Percentiles rank a stretch among this genome's conserved stretches.
These are phyloP conservation scores for Portevinia maculata DNA, from an alignment of 2,888 invertebrate genomes.

Conservation along the genomic window DNA sequence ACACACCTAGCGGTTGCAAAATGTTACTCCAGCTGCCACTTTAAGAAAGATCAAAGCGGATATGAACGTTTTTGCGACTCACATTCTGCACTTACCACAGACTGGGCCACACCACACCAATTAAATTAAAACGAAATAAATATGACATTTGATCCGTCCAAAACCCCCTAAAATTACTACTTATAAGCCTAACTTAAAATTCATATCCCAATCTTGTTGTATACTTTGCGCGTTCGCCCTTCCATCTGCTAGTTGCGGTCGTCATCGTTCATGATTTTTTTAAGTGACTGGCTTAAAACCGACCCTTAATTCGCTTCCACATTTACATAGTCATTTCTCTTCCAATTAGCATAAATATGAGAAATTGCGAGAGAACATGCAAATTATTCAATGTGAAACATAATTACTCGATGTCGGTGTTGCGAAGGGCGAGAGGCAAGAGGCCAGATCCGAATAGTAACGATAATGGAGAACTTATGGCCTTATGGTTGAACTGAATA, in stretches of 20 bases:
- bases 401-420: constrained; percentile 59
- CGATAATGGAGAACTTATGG: no score
- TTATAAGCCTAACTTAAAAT: neutral
- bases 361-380: constrained; percentile 68
- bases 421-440: neutral
- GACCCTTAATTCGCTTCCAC: constrained; percentile 59
- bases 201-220: neutral
- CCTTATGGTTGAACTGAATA: neutral
- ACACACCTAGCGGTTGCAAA: no score
- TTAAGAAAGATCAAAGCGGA: no score
- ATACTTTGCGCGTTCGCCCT: neutral
- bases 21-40: no score
- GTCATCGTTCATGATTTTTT: constrained; percentile 6
- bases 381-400: constrained; percentile 60
- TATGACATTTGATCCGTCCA: neutral
- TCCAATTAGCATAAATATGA: constrained; percentile 72
- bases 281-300: constrained; percentile 50
- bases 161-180: neutral
- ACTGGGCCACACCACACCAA: neutral
- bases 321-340: constrained; percentile 65
- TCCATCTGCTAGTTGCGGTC: neutral
- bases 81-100: neutral
- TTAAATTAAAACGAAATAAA: neutral
- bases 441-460: neutral
- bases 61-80: neutral